Evolutionary conservation across 1,140 invertebrate genomes (phyloP).

Genomic region (Branchinecta lynchi): DNA sequence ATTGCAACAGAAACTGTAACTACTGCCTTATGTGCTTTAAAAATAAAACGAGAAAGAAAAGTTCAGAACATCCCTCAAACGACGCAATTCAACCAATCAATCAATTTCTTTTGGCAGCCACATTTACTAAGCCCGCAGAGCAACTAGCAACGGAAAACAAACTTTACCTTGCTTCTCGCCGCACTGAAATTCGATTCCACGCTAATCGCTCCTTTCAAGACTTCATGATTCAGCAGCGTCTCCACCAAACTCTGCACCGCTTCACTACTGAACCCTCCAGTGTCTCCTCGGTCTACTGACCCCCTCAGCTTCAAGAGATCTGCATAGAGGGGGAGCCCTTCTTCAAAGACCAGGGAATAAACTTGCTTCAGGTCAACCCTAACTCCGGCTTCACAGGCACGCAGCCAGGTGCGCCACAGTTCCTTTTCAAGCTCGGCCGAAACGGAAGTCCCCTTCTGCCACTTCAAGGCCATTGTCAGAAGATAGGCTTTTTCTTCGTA

Average conservation of each 20-base stretch:
- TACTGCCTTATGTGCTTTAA: too few relatives aligned
- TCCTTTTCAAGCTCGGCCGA: neutral
- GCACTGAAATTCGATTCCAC: neutral
- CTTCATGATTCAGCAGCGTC: neutral
- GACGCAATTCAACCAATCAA: too few relatives aligned
- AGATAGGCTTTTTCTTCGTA: neutral
- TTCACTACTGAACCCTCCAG: neutral
- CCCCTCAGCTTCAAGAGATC: neutral
- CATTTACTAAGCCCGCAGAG: too few relatives aligned
- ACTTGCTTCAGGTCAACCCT: neutral
- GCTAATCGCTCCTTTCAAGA: neutral
- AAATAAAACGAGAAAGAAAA: too few relatives aligned
- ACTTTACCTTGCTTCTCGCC: neutral
- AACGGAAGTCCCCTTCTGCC: neutral
- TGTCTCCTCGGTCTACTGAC: neutral
- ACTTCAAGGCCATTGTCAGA: neutral
- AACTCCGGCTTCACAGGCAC: neutral
- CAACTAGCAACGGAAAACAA: too few relatives aligned
- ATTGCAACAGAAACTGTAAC: too few relatives aligned
- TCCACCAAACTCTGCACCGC: neutral
- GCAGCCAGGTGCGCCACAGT: neutral
- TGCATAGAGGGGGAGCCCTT: neutral
- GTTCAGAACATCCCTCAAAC: too few relatives aligned
- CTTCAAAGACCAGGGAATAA: neutral
- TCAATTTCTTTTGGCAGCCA: too few relatives aligned